Evolutionary conservation across 2,113 vertebrate genomes (phyloP).

Genomic region (Elephantulus edwardii): DNA sequence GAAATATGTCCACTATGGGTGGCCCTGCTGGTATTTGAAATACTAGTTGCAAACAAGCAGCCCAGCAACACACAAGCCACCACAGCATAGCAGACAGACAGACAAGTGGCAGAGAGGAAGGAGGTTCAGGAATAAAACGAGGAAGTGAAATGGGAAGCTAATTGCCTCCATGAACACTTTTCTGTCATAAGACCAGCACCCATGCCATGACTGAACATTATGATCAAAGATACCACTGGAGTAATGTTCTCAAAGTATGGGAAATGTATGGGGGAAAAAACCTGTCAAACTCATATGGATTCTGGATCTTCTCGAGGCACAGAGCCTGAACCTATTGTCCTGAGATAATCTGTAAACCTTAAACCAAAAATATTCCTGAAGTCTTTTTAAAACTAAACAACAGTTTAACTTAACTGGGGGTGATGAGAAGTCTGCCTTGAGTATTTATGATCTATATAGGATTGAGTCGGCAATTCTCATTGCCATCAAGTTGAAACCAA

Average conservation of each 20-base stretch:
- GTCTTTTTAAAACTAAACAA: neutral
- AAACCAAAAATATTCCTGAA: neutral
- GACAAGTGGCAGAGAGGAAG: too few relatives aligned
- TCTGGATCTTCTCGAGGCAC: neutral
- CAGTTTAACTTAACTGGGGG: neutral
- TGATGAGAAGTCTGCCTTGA: too few relatives aligned
- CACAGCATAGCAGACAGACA: too few relatives aligned
- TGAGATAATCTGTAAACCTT: neutral
- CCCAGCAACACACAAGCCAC: too few relatives aligned
- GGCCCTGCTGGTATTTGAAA: too few relatives aligned
- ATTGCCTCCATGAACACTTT: neutral
- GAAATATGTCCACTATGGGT: too few relatives aligned
- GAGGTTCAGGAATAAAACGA: neutral
- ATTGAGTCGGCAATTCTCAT: too few relatives aligned
- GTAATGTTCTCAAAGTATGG: neutral
- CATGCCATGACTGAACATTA: neutral
- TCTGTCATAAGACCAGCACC: neutral
- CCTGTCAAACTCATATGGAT: too few relatives aligned
- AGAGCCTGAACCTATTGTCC: too few relatives aligned
- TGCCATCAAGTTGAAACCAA: too few relatives aligned
- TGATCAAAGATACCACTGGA: neutral
- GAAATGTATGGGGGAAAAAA: neutral
- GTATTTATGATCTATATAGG: too few relatives aligned
- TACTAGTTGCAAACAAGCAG: too few relatives aligned
- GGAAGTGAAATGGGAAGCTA: neutral